Percentiles rank a stretch among this genome's conserved stretches.
Conservation (phyloP, 1,140 invertebrate species). For the Gonioctena quinquepunctata region DNA sequence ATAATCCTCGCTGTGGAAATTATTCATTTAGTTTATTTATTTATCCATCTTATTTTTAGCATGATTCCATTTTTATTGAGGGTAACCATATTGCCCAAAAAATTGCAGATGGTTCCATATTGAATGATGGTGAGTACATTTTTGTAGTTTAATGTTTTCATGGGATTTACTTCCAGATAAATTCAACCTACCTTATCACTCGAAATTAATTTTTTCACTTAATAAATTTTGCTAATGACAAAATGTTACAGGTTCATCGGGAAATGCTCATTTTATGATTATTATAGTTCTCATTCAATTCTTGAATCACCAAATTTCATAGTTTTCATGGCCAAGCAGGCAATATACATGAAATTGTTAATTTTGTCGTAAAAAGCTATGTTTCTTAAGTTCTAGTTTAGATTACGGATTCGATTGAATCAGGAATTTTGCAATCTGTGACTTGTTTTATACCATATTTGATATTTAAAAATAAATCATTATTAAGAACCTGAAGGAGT, state of each 20-base stretch:
- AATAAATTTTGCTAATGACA: not conserved
- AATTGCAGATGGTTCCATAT: constrained; percentile 30
- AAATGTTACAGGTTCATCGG: not conserved
- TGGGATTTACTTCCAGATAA: too few relatives aligned
- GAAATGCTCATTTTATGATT: not conserved
- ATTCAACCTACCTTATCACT: not conserved
- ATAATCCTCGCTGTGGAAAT: not conserved
- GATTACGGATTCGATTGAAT: too few relatives aligned
- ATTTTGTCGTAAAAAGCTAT: too few relatives aligned
- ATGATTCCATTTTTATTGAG: constrained; percentile 33
- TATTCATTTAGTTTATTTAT: not conserved
- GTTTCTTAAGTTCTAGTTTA: too few relatives aligned
- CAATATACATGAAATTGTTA: too few relatives aligned
- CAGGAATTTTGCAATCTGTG: too few relatives aligned
- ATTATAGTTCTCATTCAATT: too few relatives aligned
- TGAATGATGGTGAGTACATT: constrained; percentile 18
- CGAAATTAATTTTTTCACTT: not conserved
- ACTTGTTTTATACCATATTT: too few relatives aligned
- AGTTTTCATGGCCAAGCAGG: too few relatives aligned
- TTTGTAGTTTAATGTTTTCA: not conserved
- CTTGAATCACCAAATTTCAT: too few relatives aligned
- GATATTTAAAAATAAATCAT: too few relatives aligned
- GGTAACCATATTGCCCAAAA: constrained; percentile 25
- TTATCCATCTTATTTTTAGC: constrained; percentile 14
- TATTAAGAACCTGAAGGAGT: too few relatives aligned